These are phyloP conservation scores for Prochilodus magdalenae DNA, from an alignment of 2,113 vertebrate genomes.

Conservation along the genomic window DNA sequence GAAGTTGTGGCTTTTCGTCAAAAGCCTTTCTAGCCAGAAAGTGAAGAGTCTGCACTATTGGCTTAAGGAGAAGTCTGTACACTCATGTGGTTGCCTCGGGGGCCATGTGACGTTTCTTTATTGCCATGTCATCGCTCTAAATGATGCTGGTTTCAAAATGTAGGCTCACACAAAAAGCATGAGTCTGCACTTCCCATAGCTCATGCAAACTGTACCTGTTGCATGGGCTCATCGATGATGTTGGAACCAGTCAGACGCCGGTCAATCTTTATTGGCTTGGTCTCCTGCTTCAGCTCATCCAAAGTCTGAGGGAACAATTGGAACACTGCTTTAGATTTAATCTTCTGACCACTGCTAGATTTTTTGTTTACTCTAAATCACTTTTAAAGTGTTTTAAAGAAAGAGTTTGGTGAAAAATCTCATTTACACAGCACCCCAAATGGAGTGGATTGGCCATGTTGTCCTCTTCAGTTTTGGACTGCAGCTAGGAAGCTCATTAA, in stretches of 20 bases:
- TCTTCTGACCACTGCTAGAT: too few species aligned
- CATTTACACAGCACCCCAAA: neutral
- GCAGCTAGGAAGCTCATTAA: neutral
- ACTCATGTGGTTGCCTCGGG: neutral
- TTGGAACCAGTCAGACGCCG: conserved; percentile 94
- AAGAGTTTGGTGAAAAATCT: too few species aligned
- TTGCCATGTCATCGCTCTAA: neutral
- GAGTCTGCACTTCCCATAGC: conserved; percentile 11
- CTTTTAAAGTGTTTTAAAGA: too few species aligned
- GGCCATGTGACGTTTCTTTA: neutral
- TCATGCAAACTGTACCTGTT: conserved; percentile 82
- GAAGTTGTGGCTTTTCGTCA: neutral
- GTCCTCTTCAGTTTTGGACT: neutral
- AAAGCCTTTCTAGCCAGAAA: neutral
- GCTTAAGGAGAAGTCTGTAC: conserved; percentile 1
- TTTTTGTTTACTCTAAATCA: too few species aligned
- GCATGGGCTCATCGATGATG: conserved; percentile 97
- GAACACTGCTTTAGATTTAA: neutral
- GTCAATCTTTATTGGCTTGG: conserved; percentile 92
- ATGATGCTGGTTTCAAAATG: neutral
- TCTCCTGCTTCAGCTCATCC: conserved; percentile 95
- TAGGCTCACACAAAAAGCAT: neutral
- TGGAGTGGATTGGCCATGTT: neutral
- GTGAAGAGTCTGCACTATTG: neutral
- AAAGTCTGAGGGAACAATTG: conserved; percentile 79